Evolutionary conservation across 2,888 invertebrate species (phyloP).

Genomic region (Coelinius sp.): DNA sequence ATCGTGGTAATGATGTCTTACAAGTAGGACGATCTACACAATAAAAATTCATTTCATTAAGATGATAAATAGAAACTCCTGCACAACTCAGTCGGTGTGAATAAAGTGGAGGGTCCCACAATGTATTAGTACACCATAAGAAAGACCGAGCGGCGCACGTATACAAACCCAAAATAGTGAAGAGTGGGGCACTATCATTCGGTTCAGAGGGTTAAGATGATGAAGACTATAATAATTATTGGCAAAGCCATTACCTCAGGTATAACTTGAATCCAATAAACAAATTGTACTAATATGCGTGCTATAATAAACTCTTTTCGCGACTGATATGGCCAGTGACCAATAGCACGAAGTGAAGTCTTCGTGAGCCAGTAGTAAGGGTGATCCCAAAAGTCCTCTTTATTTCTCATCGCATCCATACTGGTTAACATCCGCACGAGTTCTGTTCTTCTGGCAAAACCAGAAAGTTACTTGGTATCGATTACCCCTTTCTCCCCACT

Average conservation of each 20-base stretch:
- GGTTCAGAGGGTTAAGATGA: too few species aligned
- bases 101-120: neutral
- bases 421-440: neutral
- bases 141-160: neutral
- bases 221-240: too few species aligned
- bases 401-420: neutral
- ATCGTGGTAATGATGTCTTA: neutral
- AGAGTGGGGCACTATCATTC: too few species aligned
- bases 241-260: constrained; percentile 29
- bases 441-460: neutral
- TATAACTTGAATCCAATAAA: constrained; percentile 3
- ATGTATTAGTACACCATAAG: neutral
- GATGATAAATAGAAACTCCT: too few species aligned
- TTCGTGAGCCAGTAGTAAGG: constrained; percentile 4
- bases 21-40: neutral
- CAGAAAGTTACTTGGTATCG: too few species aligned
- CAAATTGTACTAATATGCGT: neutral
- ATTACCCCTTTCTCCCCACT: too few species aligned
- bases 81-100: neutral
- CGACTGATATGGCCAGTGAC: constrained; percentile 21
- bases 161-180: too few species aligned
- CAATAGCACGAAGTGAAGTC: constrained; percentile 3
- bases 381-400: neutral
- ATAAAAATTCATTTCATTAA: too few species aligned
- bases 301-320: neutral